phyloP scores from a whole-genome alignment of 2,797 vertebrate species.

The Danio albolineatus region DNA sequence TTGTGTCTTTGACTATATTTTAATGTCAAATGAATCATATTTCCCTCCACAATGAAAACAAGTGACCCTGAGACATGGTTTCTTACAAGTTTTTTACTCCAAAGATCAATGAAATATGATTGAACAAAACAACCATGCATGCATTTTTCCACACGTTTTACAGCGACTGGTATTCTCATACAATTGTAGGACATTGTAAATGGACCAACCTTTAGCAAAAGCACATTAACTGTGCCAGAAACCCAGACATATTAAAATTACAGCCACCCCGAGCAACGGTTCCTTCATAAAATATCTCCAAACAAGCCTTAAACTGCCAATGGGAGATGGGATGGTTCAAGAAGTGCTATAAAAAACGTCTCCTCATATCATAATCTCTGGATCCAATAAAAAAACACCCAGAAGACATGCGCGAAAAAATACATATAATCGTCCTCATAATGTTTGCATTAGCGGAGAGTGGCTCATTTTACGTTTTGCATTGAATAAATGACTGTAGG shows the following conservation, averaged over 20 bases:
- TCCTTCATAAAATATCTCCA: slow-evolving; percentile 30
- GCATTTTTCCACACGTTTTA: slow-evolving; percentile 5
- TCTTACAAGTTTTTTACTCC: background rate
- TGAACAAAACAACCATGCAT: background rate
- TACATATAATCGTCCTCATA: background rate
- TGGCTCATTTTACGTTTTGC: background rate
- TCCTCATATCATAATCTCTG: slow-evolving; percentile 34
- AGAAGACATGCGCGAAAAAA: slow-evolving; percentile 1
- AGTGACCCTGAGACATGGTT: background rate
- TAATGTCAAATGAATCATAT: background rate
- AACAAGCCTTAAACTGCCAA: slow-evolving; percentile 29
- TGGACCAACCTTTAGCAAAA: slow-evolving; percentile 33
- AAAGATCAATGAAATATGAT: background rate
- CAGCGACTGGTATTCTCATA: background rate
- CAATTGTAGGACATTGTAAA: slow-evolving; percentile 4
- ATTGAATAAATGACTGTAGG: no score
- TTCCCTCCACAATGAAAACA: background rate
- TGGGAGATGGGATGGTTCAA: slow-evolving; percentile 9
- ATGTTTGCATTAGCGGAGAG: background rate
- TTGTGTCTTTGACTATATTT: background rate
- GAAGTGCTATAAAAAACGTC: slow-evolving; percentile 13
- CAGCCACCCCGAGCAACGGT: slow-evolving; percentile 22
- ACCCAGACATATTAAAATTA: slow-evolving; percentile 30
- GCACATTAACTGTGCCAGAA: slow-evolving; percentile 7
- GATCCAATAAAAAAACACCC: slow-evolving; percentile 19